Conservation (phyloP, 2,797 vertebrate genomes). For the Takifugu rubripes region DNA sequence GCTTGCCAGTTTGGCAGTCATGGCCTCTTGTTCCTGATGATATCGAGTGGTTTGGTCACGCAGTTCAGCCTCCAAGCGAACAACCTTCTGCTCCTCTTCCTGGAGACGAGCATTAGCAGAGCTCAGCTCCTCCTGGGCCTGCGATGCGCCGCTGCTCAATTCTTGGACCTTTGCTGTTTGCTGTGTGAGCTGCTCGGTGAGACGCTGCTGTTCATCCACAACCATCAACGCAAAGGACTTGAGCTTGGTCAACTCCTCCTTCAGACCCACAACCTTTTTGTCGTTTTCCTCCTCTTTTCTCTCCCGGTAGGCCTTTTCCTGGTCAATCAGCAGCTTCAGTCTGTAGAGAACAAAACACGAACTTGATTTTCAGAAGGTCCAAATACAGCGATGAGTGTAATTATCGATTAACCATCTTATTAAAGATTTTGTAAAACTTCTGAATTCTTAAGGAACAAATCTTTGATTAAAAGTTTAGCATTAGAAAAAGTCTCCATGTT, state of each 20-base stretch:
- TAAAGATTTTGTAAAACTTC: too few species aligned
- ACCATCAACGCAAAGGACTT: constrained; percentile 96
- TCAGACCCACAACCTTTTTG: constrained; percentile 80
- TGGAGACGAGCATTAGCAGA: constrained; percentile 78
- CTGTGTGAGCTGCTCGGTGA: constrained; percentile 83
- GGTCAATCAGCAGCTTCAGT: constrained; percentile 89
- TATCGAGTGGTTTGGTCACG: constrained; percentile 73
- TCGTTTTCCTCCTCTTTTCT: constrained; percentile 86
- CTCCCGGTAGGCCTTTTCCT: constrained; percentile 85
- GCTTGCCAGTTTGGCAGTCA: constrained; percentile 88
- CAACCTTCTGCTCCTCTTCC: constrained; percentile 84
- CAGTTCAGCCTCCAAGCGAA: constrained; percentile 83
- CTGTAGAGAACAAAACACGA: constrained; percentile 62
- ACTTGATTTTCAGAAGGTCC: background rate
- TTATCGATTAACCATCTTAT: too few species aligned
- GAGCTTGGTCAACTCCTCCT: constrained; percentile 90
- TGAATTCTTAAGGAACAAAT: too few species aligned
- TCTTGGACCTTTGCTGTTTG: constrained; percentile 86
- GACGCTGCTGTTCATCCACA: constrained; percentile 92
- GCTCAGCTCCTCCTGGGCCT: constrained; percentile 83
- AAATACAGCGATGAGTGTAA: background rate
- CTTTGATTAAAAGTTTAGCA: too few species aligned
- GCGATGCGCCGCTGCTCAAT: constrained; percentile 74
- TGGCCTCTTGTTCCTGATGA: constrained; percentile 84
- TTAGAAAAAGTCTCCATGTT: too few species aligned